These are phyloP conservation scores for Eueides isabella DNA, from an alignment of 1,140 invertebrate species.

Conservation along the genomic window DNA sequence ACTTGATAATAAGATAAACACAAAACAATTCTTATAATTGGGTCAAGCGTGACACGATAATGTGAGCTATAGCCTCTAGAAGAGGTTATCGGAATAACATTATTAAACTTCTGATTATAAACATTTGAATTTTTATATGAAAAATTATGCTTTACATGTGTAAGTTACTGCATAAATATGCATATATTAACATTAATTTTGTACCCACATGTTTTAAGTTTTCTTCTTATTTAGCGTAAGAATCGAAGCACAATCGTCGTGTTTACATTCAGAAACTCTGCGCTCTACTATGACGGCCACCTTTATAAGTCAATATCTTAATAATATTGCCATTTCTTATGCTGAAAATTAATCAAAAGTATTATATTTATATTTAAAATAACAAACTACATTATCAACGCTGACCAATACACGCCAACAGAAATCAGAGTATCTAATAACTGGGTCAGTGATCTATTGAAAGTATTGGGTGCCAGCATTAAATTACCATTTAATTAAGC, in stretches of 20 bases:
- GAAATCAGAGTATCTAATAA: conserved; percentile 4
- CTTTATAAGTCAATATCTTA: neutral
- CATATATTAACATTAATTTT: neutral
- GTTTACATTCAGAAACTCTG: too few relatives aligned
- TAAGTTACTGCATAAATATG: neutral
- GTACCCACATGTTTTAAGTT: too few relatives aligned
- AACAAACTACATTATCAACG: neutral
- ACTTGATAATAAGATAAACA: conserved; percentile 28
- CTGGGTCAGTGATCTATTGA: neutral
- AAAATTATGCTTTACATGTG: neutral
- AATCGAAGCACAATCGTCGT: too few relatives aligned
- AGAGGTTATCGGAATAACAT: conserved; percentile 27
- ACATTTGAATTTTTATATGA: conserved; percentile 6
- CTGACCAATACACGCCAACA: neutral
- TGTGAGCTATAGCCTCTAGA: conserved; percentile 23
- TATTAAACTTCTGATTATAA: conserved; percentile 25
- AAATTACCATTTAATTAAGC: neutral
- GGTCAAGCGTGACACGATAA: conserved; percentile 26
- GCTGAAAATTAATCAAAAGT: too few relatives aligned
- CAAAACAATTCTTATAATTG: conserved; percentile 16
- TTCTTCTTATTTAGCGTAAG: too few relatives aligned
- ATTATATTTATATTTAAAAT: too few relatives aligned
- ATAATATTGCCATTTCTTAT: neutral
- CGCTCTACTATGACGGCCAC: too few relatives aligned
- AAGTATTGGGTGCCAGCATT: neutral